A percentile compares a stretch with the other conserved stretches of the same genome.
phyloP scores from a whole-genome alignment of 2,888 invertebrate genomes.

The Philereme transversata region DNA sequence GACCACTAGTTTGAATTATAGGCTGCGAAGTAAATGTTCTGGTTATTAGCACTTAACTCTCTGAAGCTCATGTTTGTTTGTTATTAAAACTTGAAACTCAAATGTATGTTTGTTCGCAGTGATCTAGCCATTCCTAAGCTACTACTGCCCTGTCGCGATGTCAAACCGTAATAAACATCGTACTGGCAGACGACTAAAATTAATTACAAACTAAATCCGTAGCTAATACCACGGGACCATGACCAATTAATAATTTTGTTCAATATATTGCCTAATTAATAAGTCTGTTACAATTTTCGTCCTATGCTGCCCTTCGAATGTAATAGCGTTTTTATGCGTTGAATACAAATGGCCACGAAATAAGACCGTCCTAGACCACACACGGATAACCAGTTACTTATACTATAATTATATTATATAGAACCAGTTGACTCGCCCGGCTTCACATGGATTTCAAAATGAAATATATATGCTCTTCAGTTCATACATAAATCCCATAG shows the following conservation, averaged over 20 bases:
- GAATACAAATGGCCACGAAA: slow-evolving; percentile 47
- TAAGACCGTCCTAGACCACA: slow-evolving; percentile 43
- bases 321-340: slow-evolving; percentile 35
- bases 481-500: no score
- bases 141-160: slow-evolving; percentile 48
- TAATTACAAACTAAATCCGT: slow-evolving; percentile 29
- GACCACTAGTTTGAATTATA: no score
- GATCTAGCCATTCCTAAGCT: slow-evolving; percentile 11
- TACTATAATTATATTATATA: no score
- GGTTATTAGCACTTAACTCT: no score
- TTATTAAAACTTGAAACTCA: no score
- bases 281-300: slow-evolving; percentile 30
- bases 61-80: no score
- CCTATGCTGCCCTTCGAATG: slow-evolving; percentile 30
- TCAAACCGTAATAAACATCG: slow-evolving; percentile 46
- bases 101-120: background rate
- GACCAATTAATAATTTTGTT: slow-evolving; percentile 33
- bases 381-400: slow-evolving; percentile 7
- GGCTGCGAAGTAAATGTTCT: no score
- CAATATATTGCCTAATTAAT: slow-evolving; percentile 31
- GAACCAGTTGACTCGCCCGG: no score
- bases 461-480: no score
- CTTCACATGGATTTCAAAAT: no score
- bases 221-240: slow-evolving; percentile 24
- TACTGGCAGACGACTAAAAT: slow-evolving; percentile 30